Base-by-base conservation (phyloP, 1,140 invertebrate species). In the Drosophila nigromelanica region DNA sequence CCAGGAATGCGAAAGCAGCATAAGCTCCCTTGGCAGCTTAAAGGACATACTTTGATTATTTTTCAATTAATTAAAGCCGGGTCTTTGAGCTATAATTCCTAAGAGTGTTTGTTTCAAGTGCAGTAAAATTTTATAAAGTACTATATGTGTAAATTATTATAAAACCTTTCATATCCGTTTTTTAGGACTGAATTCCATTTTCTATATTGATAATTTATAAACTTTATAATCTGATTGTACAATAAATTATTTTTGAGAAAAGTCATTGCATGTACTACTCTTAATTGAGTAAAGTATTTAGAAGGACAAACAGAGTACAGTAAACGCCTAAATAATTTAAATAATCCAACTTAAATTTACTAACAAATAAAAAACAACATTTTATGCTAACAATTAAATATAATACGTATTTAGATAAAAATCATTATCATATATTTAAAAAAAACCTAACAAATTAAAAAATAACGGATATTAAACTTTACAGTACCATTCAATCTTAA, bases 101-200 rank as follows among this genome's bases (percentile, higher is more conserved):
- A 12, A 14, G 39, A 27, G 37, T 7, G 40, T 43, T 43, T 43
- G 7, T 27, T 27, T 27, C 27, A 35, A 21, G 18, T 24, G 43
- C n/a, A 37, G 18, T 56, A 12, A 51, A 51, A 30, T 52, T 30
- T 37, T 10, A 48, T 50, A 6, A 27, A 6, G 27, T 5, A 33
- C 3, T 59, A 43, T 43, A 35, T 30, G 35, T 42, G 15, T 43
- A 56, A 39, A 61, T 58, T 61, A 52, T 21, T 54, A 21, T 42
- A 58, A 59, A 69, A 59, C 55, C 63, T 48, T 76, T 81, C 82
- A 86, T 86, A 87, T 86, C 82, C 63, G 45, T 56, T 68, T 35
- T 48, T 39, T 81, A 70, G 78, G 82, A 86, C 81, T 86, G 81
- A 68, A 75, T 62, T 80, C 35, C 10, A 48, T 58, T 71, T 67